These are phyloP conservation scores for Gobiocypris rarus DNA, from an alignment of 2,113 vertebrate species.

Conservation along the genomic window DNA sequence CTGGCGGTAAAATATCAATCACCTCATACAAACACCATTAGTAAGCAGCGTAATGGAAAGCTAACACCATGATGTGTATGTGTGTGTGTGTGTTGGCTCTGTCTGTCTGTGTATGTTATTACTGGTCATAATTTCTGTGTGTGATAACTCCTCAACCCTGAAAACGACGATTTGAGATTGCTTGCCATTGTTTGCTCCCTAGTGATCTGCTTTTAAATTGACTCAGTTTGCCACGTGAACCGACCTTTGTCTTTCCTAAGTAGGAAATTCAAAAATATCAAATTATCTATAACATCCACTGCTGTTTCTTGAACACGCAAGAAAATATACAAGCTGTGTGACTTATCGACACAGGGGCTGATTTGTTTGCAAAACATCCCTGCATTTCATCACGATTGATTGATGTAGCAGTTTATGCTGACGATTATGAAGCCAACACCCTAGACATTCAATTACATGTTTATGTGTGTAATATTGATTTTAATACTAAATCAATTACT, in stretches of 20 bases:
- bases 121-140: constrained; percentile 35
- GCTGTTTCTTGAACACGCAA: neutral
- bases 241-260: neutral
- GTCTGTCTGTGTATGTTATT: constrained; percentile 26
- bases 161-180: constrained; percentile 14
- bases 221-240: constrained; percentile 2
- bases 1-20: constrained; percentile 43
- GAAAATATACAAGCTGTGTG: neutral
- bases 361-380: neutral
- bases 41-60: constrained; percentile 43
- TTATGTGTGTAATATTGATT: constrained; percentile 22
- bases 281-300: neutral
- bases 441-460: constrained; percentile 29
- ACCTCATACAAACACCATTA: constrained; percentile 45
- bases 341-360: neutral
- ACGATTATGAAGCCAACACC: constrained; percentile 16
- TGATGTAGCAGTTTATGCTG: neutral
- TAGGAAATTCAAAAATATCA: neutral
- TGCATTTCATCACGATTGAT: neutral
- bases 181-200: constrained; percentile 6
- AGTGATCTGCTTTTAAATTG: constrained; percentile 27
- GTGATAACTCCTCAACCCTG: constrained; percentile 20
- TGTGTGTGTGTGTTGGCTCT: neutral
- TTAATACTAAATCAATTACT: constrained; percentile 36
- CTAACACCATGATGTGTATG: constrained; percentile 7